phyloP scores from a whole-genome alignment of 1,140 invertebrate species.

The Drosophila insularis region DNA sequence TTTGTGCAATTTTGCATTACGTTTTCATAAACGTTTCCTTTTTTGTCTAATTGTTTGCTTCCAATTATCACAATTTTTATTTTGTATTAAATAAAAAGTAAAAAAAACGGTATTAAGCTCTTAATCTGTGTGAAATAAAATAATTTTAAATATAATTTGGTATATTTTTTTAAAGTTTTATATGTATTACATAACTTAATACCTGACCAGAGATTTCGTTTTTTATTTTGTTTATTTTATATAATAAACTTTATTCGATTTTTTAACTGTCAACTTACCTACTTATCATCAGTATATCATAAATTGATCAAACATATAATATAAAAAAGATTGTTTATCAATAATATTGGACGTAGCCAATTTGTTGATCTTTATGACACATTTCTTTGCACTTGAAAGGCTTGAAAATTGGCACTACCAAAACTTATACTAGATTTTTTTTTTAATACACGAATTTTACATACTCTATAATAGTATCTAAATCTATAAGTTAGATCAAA shows the following conservation, averaged over 20 bases:
- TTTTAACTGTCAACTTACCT: neutral
- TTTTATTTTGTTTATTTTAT: neutral
- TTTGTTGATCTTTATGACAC: neutral
- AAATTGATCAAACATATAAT: neutral
- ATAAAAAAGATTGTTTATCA: neutral
- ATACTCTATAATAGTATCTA: neutral
- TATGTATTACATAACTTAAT: too few species aligned
- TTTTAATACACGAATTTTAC: too few species aligned
- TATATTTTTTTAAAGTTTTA: too few species aligned
- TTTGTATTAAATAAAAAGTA: too few species aligned
- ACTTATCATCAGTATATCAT: neutral
- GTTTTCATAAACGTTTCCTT: too few species aligned
- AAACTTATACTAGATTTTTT: neutral
- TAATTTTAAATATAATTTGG: too few species aligned
- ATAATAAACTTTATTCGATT: neutral
- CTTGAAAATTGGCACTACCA: too few species aligned
- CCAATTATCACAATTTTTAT: too few species aligned
- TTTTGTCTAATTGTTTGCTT: too few species aligned
- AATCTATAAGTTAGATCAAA: neutral
- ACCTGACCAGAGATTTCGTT: too few species aligned
- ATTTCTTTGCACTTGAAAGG: neutral
- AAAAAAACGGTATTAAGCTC: too few species aligned
- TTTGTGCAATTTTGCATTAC: too few species aligned
- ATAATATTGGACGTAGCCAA: neutral
- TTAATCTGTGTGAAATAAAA: neutral